Base-by-base conservation (phyloP, 2,113 vertebrate species). In the Sigmodon hispidus region DNA sequence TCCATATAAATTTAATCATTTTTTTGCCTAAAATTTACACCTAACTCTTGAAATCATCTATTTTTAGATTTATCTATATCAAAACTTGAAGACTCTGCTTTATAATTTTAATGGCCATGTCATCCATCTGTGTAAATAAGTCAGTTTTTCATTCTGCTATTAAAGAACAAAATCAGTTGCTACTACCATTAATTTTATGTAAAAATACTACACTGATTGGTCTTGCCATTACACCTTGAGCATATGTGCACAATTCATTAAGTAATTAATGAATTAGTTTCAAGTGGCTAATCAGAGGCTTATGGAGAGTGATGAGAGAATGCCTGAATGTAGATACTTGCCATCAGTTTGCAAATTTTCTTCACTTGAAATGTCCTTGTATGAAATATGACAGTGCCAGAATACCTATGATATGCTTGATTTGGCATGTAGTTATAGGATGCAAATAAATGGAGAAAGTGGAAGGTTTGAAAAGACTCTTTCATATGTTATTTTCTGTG, bases 251-350 rank as follows among this genome's bases (percentile, higher is more conserved):
- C 36, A 92, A 95, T 96, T 96, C 88, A 95, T 94, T 96, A 96
- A 93, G 88, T 93, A 95, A 95, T 94, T 97, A 97, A 97, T 95
- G 87, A 92, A 94, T 96, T 96, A 85, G 52, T 84, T 96, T 96
- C 70, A 61, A 90, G 80, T 93, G 84, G 55, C 65, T 96, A 70
- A 89, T 85, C 94, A 72, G 52, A 40, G 85, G 90, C 57, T 55
- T 73, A 67, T 59, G 72, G 88, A 96, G 93, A 95, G 29, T 95
- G 91, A 94, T 96, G 96, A 96, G 91, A 81, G 40, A 26, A n/a
- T 77, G 76, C 92, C 76, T 24, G 91, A 76, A 80, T 94, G 40
- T 89, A 94, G 94, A 97, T 92, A 96, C 55, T 72, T 94, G 86
- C 80, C 89, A 97, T 96, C 45, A 92, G 89, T 97, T 96, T 85